phyloP scores from a whole-genome alignment of 2,113 vertebrate genomes.

The Alexandromys fortis region DNA sequence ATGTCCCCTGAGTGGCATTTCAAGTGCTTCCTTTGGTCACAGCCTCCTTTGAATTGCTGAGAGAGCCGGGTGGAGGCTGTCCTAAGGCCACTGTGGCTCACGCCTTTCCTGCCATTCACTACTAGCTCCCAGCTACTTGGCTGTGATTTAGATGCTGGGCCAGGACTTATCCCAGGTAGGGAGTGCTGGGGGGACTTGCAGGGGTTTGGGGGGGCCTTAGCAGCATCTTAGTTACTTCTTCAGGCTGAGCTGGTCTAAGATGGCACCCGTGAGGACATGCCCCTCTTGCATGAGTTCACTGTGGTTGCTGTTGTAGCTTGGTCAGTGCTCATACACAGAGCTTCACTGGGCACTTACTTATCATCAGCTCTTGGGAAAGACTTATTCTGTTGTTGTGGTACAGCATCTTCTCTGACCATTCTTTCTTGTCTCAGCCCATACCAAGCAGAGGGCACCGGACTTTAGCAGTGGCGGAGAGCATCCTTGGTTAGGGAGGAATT shows the following conservation, averaged over 20 bases:
- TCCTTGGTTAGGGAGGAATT: neutral
- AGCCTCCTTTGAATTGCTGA: constrained; percentile 46
- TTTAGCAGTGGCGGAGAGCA: neutral
- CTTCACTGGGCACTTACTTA: neutral
- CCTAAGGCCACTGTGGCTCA: neutral
- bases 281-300: neutral
- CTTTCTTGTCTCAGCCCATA: neutral
- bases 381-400: neutral
- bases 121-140: neutral
- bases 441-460: neutral
- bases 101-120: constrained; percentile 73
- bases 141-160: neutral
- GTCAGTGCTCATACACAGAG: neutral
- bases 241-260: neutral
- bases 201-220: neutral
- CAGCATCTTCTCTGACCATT: neutral
- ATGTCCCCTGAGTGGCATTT: constrained; percentile 27
- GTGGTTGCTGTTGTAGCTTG: neutral
- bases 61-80: neutral
- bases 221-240: neutral
- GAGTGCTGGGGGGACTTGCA: neutral
- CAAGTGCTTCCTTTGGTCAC: constrained; percentile 65
- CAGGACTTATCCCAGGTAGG: neutral
- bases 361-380: neutral
- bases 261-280: neutral